phyloP scores from a whole-genome alignment of 1,140 invertebrate species.

The Holotrichia oblita region DNA sequence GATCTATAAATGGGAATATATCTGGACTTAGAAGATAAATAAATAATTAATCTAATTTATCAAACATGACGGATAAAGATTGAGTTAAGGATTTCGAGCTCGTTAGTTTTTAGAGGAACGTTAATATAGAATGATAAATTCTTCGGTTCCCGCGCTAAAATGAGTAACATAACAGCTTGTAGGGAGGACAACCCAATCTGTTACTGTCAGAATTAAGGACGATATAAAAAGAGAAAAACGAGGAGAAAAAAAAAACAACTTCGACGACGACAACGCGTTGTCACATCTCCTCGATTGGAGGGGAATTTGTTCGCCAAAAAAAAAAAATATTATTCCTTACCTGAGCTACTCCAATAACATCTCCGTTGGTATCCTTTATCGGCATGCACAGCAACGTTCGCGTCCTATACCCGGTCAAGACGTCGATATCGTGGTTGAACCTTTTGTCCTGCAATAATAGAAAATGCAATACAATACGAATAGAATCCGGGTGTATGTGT shows the following conservation, averaged over 20 bases:
- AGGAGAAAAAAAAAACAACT: background rate
- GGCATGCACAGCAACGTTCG: constrained; percentile 94
- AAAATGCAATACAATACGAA: background rate
- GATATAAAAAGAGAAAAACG: background rate
- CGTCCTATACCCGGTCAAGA: constrained; percentile 91
- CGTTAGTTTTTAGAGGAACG: too few species aligned
- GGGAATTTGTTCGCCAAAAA: too few species aligned
- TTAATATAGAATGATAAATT: background rate
- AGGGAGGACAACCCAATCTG: background rate
- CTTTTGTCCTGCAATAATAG: constrained; percentile 74
- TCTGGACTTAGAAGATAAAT: too few species aligned
- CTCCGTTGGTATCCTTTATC: constrained; percentile 93
- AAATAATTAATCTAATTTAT: too few species aligned
- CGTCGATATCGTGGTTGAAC: constrained; percentile 94
- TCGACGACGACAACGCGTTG: too few species aligned
- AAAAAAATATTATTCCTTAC: constrained; percentile 58
- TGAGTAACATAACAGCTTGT: background rate
- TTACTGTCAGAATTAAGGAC: background rate
- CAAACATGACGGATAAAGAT: too few species aligned
- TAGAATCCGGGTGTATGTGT: too few species aligned
- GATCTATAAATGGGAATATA: too few species aligned
- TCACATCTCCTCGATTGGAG: too few species aligned
- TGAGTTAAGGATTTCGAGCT: too few species aligned
- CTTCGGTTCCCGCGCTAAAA: background rate
- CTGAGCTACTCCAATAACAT: constrained; percentile 95